These are phyloP conservation scores for Elephas maximus DNA, from an alignment of 2,113 vertebrate genomes.

Conservation along the genomic window DNA sequence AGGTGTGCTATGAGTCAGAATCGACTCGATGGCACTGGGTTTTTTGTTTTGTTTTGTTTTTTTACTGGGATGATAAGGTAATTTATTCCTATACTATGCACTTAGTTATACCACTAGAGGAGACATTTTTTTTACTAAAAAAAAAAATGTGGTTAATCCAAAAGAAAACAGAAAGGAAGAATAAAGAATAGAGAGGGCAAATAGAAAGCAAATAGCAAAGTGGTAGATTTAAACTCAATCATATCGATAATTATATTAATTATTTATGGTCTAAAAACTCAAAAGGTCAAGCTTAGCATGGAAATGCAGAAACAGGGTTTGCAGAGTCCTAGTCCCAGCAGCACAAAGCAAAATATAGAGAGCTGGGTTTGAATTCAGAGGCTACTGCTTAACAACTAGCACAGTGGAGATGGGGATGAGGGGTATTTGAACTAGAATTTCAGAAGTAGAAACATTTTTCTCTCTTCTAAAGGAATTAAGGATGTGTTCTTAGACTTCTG, in stretches of 20 bases:
- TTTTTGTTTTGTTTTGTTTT: too few relatives aligned
- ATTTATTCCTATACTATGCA: neutral
- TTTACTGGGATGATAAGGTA: neutral
- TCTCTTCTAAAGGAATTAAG: slow-evolving; percentile 53
- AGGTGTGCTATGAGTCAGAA: too few relatives aligned
- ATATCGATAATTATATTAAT: neutral
- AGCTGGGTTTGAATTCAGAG: neutral
- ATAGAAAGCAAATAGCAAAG: neutral
- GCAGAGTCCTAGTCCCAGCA: neutral
- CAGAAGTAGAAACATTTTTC: neutral
- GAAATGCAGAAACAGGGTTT: neutral
- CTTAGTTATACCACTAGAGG: slow-evolving; percentile 14
- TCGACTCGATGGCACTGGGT: too few relatives aligned
- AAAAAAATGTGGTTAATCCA: neutral
- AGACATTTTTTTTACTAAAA: neutral
- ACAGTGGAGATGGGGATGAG: neutral
- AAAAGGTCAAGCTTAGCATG: neutral
- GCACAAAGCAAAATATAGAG: slow-evolving; percentile 1
- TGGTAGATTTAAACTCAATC: neutral
- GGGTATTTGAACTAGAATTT: slow-evolving; percentile 10
- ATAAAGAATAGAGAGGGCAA: neutral
- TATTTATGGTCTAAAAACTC: neutral
- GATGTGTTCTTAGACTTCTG: neutral
- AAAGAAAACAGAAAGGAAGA: neutral
- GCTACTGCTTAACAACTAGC: neutral